phyloP scores from a whole-genome alignment of 1,140 invertebrate genomes.

The Trachymyrmex septentrionalis region DNA sequence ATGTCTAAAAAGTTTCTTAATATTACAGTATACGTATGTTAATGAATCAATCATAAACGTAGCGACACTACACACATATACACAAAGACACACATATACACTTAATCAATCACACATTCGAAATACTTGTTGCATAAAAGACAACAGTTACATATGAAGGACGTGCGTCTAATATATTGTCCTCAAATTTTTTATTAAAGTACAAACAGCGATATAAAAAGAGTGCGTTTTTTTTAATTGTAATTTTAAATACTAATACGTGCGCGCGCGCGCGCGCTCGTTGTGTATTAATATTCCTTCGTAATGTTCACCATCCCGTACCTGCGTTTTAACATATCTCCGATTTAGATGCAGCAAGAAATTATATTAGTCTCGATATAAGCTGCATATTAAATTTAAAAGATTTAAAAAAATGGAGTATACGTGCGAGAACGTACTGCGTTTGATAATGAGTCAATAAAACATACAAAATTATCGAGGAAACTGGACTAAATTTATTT shows the following conservation, averaged over 20 bases:
- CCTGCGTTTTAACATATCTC: constrained; percentile 74
- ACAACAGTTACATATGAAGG: not conserved
- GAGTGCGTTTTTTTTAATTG: not conserved
- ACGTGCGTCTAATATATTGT: not conserved
- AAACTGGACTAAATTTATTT: not conserved
- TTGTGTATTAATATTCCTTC: constrained; percentile 43
- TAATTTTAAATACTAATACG: constrained; percentile 23
- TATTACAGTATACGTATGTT: constrained; percentile 29
- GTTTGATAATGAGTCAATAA: constrained; percentile 80
- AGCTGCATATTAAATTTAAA: constrained; percentile 75
- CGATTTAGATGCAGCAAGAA: constrained; percentile 65
- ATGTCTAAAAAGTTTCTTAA: constrained; percentile 34
- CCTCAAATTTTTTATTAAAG: constrained; percentile 4
- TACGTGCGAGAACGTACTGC: constrained; percentile 64
- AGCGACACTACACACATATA: not conserved
- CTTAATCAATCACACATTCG: not conserved
- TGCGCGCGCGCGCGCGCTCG: constrained; percentile 11
- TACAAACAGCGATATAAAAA: constrained; percentile 20
- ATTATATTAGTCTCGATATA: constrained; percentile 67
- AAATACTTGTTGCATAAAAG: not conserved
- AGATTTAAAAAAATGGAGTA: constrained; percentile 63
- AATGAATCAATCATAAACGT: constrained; percentile 4
- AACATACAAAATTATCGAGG: constrained; percentile 47
- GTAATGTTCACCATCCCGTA: constrained; percentile 70
- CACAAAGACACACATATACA: not conserved